A percentile compares a stretch with the other conserved stretches of the same genome.
Conservation (phyloP, 2,797 vertebrate species). For the Centroberyx gerrardi region DNA sequence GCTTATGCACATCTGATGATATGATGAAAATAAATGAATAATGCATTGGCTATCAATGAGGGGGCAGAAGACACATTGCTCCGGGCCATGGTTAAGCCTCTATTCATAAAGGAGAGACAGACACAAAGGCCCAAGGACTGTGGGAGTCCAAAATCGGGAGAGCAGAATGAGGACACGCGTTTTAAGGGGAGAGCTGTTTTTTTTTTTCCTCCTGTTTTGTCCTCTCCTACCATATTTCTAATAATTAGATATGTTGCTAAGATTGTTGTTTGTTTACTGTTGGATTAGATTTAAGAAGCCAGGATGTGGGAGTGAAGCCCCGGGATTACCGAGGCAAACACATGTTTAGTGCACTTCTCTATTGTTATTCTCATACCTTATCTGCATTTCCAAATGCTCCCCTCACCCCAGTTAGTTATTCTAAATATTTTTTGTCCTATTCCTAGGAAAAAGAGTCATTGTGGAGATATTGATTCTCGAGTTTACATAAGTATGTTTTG, state of each 20-base stretch:
- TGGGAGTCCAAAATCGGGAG: constrained; percentile 81
- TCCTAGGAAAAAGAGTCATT: background rate
- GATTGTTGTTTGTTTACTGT: constrained; percentile 63
- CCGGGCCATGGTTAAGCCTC: constrained; percentile 85
- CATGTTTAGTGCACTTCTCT: constrained; percentile 46
- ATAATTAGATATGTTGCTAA: constrained; percentile 61
- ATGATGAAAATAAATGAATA: constrained; percentile 88
- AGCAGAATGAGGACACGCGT: constrained; percentile 78
- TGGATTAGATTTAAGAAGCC: constrained; percentile 58
- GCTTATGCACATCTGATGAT: constrained; percentile 85
- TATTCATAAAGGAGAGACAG: constrained; percentile 85
- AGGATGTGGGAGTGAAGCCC: constrained; percentile 57
- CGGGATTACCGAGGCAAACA: constrained; percentile 63
- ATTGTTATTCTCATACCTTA: constrained; percentile 57
- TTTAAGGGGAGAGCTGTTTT: constrained; percentile 63
- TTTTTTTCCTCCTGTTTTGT: constrained; percentile 22
- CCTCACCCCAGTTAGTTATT: constrained; percentile 13
- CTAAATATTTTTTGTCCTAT: constrained; percentile 7
- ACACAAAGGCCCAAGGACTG: constrained; percentile 85
- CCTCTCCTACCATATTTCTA: constrained; percentile 52
- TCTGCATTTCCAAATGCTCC: constrained; percentile 51
- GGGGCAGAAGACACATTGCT: constrained; percentile 84
- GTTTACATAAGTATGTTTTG: constrained; percentile 2
- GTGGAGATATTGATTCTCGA: background rate
- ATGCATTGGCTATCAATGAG: constrained; percentile 87